Percentiles rank a stretch among this genome's conserved stretches.
phyloP scores from a whole-genome alignment of 92 coral and sea anemone genomes.

The Desmophyllum pertusum region DNA sequence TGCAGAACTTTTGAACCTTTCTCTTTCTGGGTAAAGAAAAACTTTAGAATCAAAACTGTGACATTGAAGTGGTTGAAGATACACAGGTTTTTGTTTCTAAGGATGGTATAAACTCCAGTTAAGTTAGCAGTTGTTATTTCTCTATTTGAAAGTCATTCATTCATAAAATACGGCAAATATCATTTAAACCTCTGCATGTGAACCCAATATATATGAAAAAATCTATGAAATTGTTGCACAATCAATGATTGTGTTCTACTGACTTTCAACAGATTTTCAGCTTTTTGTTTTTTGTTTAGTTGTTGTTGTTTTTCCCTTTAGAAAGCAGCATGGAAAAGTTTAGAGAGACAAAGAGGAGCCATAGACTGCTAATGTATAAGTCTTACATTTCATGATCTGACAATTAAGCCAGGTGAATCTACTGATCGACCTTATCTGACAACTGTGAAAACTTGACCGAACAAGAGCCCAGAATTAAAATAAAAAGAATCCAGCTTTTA shows the following conservation, averaged over 20 bases:
- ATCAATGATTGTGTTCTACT: neutral
- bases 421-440: neutral
- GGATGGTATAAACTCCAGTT: neutral
- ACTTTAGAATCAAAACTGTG: neutral
- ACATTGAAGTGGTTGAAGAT: neutral
- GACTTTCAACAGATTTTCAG: neutral
- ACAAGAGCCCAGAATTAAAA: neutral
- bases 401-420: neutral
- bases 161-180: neutral
- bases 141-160: neutral
- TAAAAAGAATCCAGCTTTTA: neutral
- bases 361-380: neutral
- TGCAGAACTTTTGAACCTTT: neutral
- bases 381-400: neutral
- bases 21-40: neutral
- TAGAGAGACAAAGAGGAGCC: neutral
- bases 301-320: neutral
- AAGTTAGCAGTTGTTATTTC: neutral
- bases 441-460: neutral
- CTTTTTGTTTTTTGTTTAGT: neutral
- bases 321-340: no score
- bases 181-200: neutral
- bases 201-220: no score
- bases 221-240: neutral
- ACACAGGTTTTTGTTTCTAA: neutral